Conservation (phyloP, 2,888 invertebrate genomes). For the Tyria jacobaeae region DNA sequence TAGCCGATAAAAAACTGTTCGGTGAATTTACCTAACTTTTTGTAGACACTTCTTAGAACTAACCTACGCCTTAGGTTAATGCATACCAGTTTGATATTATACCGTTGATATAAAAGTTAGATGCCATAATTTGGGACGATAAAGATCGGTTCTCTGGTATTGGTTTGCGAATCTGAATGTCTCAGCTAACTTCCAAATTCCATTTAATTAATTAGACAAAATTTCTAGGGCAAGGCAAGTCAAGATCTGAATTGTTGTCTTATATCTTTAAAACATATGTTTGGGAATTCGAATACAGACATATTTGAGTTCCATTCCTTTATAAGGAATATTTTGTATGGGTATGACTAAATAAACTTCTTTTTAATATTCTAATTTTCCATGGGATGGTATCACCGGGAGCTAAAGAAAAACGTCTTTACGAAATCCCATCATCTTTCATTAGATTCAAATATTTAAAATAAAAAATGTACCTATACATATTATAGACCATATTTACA, state of each 20-base stretch:
- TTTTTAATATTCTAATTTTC: background rate
- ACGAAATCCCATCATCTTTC: too few species aligned
- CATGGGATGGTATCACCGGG: too few species aligned
- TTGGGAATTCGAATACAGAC: conserved; percentile 31
- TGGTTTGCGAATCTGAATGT: conserved; percentile 56
- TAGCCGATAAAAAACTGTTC: conserved; percentile 78
- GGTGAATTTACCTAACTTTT: conserved; percentile 85
- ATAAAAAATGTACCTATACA: background rate
- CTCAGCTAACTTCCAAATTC: conserved; percentile 48
- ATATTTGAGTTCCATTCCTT: background rate
- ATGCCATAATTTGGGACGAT: conserved; percentile 81
- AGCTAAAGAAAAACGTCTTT: background rate
- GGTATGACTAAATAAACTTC: background rate
- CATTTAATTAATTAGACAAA: conserved; percentile 60
- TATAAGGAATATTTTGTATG: conserved; percentile 13
- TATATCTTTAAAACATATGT: conserved; percentile 9
- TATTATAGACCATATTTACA: background rate
- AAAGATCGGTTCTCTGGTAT: conserved; percentile 51
- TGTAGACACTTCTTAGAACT: conserved; percentile 77
- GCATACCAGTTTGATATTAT: conserved; percentile 72
- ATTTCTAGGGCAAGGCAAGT: conserved; percentile 55
- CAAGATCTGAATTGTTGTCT: conserved; percentile 1
- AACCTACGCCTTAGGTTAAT: conserved; percentile 66
- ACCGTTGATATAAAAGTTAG: conserved; percentile 68
- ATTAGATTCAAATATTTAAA: background rate